A percentile compares a stretch with the other conserved stretches of the same genome.
These are phyloP conservation scores for Ctenicera cuprea DNA, from an alignment of 2,888 invertebrate genomes.

Conservation along the genomic window DNA sequence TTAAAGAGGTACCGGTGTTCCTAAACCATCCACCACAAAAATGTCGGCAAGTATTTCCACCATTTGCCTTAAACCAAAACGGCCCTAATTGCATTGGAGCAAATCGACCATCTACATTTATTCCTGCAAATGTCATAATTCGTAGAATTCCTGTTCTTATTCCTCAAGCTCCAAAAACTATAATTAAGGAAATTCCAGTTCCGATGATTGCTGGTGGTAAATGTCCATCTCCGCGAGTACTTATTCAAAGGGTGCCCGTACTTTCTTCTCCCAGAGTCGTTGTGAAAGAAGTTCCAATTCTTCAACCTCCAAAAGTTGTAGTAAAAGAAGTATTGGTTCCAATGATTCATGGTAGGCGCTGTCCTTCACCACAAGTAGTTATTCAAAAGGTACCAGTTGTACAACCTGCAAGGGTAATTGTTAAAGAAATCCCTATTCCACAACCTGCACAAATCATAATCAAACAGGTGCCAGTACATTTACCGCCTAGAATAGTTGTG, in stretches of 20 bases:
- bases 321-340: constrained; percentile 38
- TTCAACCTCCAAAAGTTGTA: constrained; percentile 22
- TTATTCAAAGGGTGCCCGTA: constrained; percentile 39
- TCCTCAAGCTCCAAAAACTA: constrained; percentile 34
- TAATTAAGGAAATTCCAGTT: constrained; percentile 42
- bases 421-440: constrained; percentile 42
- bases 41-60: constrained; percentile 10
- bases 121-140: constrained; percentile 27
- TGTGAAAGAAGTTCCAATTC: constrained; percentile 40
- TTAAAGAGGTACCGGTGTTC: constrained; percentile 35
- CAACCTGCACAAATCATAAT: constrained; percentile 38
- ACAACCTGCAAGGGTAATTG: constrained; percentile 34
- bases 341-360: constrained; percentile 18
- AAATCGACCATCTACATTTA: neutral
- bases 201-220: constrained; percentile 7
- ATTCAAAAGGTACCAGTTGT: constrained; percentile 38
- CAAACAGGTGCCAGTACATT: constrained; percentile 36
- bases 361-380: constrained; percentile 22
- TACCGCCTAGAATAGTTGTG: constrained; percentile 20
- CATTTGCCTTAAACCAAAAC: constrained; percentile 5
- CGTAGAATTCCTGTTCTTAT: constrained; percentile 35
- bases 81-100: neutral
- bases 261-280: constrained; percentile 29
- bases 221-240: constrained; percentile 26
- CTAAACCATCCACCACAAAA: neutral